phyloP scores from a whole-genome alignment of 2,113 vertebrate genomes.

The Dromiciops gliroides region DNA sequence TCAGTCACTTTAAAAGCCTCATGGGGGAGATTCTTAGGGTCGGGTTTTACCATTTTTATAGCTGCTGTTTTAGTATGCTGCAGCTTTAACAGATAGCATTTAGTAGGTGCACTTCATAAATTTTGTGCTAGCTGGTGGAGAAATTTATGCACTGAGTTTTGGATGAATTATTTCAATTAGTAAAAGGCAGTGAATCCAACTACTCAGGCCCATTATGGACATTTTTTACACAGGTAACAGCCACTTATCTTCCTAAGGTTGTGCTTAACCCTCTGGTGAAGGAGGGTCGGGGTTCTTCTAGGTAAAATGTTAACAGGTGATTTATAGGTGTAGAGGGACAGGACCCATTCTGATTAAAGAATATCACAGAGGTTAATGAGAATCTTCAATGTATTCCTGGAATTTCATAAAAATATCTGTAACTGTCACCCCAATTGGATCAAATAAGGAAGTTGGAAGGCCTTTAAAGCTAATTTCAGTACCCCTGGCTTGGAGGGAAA shows the following conservation, averaged over 20 bases:
- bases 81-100: not conserved
- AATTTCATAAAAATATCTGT: slow-evolving; percentile 21
- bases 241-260: slow-evolving; percentile 18
- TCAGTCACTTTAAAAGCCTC: not conserved
- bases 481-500: not conserved
- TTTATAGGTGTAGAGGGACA: not conserved
- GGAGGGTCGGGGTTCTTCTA: slow-evolving; percentile 1
- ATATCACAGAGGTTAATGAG: slow-evolving; percentile 40
- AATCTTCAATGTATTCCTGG: slow-evolving; percentile 25
- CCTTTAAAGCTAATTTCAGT: slow-evolving; percentile 31
- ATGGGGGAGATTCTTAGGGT: not conserved
- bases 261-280: slow-evolving; percentile 25
- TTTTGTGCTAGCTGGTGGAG: slow-evolving; percentile 20
- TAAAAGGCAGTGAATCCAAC: slow-evolving; percentile 20
- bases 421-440: slow-evolving; percentile 14
- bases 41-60: not conserved
- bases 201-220: slow-evolving; percentile 18
- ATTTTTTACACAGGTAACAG: slow-evolving; percentile 11
- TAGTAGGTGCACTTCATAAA: slow-evolving; percentile 22
- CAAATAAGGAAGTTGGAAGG: slow-evolving; percentile 29
- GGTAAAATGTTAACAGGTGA: slow-evolving; percentile 54
- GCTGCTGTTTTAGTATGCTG: not conserved
- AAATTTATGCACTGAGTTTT: not conserved
- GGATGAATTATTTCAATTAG: slow-evolving; percentile 40
- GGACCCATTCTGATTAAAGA: slow-evolving; percentile 24